Evolutionary conservation across 2,888 invertebrate genomes (phyloP).

Genomic region (Drosophila cracens): DNA sequence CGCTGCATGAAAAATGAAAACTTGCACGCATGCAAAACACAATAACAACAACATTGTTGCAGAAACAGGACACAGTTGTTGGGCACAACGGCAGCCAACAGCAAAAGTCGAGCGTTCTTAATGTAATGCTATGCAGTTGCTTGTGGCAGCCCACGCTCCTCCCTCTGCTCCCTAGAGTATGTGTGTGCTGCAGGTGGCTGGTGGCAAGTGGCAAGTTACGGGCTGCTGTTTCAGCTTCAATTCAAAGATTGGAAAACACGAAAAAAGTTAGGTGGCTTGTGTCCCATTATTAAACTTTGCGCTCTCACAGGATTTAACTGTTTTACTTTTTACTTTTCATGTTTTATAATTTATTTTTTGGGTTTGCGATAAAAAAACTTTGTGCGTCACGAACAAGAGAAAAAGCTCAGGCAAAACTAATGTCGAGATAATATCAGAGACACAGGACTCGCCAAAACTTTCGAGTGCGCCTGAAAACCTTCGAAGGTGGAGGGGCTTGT

Average conservation of each 20-base stretch:
- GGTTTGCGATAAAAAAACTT: conserved; percentile 53
- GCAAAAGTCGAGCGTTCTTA: conserved; percentile 28
- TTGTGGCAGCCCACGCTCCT: neutral
- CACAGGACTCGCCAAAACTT: conserved; percentile 29
- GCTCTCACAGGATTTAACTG: conserved; percentile 20
- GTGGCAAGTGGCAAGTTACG: neutral
- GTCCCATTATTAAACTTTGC: conserved; percentile 38
- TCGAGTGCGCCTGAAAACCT: conserved; percentile 32
- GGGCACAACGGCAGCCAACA: conserved; percentile 6
- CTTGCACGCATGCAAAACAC: conserved; percentile 61
- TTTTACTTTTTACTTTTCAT: conserved; percentile 11
- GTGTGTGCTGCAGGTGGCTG: conserved; percentile 13
- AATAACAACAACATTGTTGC: neutral
- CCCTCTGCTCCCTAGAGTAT: neutral
- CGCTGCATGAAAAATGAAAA: conserved; percentile 70
- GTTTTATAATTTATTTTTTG: neutral
- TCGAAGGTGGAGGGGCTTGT: neutral
- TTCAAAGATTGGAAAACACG: conserved; percentile 44
- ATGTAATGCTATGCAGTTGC: conserved; percentile 46
- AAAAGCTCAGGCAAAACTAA: conserved; percentile 34
- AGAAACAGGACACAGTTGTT: conserved; percentile 12
- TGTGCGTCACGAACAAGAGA: conserved; percentile 8
- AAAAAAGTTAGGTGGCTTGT: conserved; percentile 34
- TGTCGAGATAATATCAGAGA: conserved; percentile 43
- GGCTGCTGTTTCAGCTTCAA: conserved; percentile 19